Conservation (phyloP, 2,797 vertebrate genomes). For the Gambusia yucatana region DNA sequence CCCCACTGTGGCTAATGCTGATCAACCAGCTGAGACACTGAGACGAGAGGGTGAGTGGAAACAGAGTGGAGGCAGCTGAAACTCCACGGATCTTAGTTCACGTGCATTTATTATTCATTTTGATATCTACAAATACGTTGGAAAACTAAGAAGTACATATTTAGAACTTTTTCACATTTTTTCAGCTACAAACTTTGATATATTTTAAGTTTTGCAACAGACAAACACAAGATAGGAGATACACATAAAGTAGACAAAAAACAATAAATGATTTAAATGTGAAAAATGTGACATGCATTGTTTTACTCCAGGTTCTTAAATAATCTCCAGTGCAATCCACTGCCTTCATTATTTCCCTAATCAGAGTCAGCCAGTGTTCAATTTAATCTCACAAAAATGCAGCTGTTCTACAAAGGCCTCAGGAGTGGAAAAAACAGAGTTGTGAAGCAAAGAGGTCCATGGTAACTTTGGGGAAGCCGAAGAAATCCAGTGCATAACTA, state of each 20-base stretch:
- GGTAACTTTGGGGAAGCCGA: too few species aligned
- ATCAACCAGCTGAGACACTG: conserved; percentile 69
- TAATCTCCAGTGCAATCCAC: not conserved
- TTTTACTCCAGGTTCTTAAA: not conserved
- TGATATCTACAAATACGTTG: not conserved
- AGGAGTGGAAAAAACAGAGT: too few species aligned
- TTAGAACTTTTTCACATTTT: not conserved
- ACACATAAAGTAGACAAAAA: not conserved
- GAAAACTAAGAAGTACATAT: not conserved
- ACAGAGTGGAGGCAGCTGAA: not conserved
- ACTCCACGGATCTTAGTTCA: not conserved
- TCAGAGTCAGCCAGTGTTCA: too few species aligned
- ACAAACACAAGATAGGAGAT: not conserved
- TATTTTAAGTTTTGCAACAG: not conserved
- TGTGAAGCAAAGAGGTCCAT: too few species aligned
- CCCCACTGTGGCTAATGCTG: conserved; percentile 64
- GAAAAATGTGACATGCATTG: not conserved
- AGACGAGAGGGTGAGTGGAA: conserved; percentile 75
- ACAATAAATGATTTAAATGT: not conserved
- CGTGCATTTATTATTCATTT: not conserved
- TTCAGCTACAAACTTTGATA: not conserved
- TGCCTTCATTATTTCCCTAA: not conserved
- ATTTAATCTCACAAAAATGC: too few species aligned
- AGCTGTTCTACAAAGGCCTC: too few species aligned
- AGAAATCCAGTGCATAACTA: too few species aligned